Conservation (phyloP, 2,888 invertebrate species). For the Pristionchus exspectatus region DNA sequence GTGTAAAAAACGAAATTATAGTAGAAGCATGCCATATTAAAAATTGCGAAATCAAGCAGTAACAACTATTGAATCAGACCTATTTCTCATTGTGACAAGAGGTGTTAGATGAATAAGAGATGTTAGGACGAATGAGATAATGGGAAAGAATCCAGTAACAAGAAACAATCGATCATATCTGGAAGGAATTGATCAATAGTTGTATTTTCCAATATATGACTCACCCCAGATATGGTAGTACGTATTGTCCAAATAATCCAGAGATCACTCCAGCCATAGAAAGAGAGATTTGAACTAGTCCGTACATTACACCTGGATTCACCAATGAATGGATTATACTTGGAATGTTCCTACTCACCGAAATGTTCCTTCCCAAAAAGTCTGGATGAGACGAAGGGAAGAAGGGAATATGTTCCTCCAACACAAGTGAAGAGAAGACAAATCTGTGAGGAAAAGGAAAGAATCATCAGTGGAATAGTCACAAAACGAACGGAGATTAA, state of each 20-base stretch:
- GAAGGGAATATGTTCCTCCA: constrained; percentile 75
- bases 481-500: constrained; percentile 58
- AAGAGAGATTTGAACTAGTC: constrained; percentile 71
- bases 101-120: constrained; percentile 65
- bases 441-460: constrained; percentile 61
- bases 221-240: constrained; percentile 49
- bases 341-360: constrained; percentile 36
- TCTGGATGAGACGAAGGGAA: constrained; percentile 74
- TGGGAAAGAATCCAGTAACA: constrained; percentile 60
- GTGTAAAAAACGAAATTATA: background rate
- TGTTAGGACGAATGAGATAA: constrained; percentile 68
- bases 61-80: background rate
- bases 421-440: constrained; percentile 73
- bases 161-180: constrained; percentile 73
- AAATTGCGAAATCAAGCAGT: background rate
- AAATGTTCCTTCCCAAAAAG: constrained; percentile 75
- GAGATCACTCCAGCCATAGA: constrained; percentile 73
- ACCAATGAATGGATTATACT: background rate
- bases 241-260: constrained; percentile 69
- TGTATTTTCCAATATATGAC: background rate
- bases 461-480: background rate
- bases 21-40: background rate
- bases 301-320: constrained; percentile 69
- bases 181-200: constrained; percentile 54
- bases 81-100: constrained; percentile 36